Evolutionary conservation across 2,797 vertebrate genomes (phyloP), one percentile per base, ranked within the genome.

Genomic region (Galaxias olidus): DNA sequence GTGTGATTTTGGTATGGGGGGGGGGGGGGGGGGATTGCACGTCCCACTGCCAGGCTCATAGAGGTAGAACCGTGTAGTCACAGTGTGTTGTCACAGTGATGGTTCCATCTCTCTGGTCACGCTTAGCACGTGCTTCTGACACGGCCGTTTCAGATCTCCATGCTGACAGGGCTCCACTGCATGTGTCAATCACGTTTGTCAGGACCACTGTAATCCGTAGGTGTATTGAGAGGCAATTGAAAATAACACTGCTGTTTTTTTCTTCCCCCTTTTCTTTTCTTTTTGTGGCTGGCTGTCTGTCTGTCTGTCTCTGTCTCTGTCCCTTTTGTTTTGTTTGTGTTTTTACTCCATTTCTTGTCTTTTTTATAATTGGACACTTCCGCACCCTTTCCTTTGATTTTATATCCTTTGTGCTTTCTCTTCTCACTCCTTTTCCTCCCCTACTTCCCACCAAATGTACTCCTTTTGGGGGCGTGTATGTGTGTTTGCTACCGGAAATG

Each of bases 161-260:
- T 10, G 45, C 67, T 55, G 68, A 73, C 30, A 30, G 30, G 30
- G 2, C 30, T 59, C 58, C 44, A 50, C 62, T 90, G 91, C 91
- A 92, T 92, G 90, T 76, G 50, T 73, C 68, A 66, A 83, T 79
- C 75, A 68, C 79, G 57, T 19, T 69, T 41, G 7, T 74, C 65
- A 60, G 56, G 72, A 61, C 46, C 55, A 64, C 72, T 61, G 71
- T 71, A 86, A 82, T 76, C 73, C 71, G 63, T 67, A 59, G 71
- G 61, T 62, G 62, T 40, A 19, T 78, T 59, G 46, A 80, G 53
- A 56, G 81, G 81, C 79, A 86, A 74, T 83, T n/a, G 52, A 83
- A 69, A 91, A 74, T 91, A 91, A 91, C 87, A 65, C 73, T 53
- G 61, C 73, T 69, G 83, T 62, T 84, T 81, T 87, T 77, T 71